These are phyloP conservation scores for Amphilophus citrinellus DNA, from an alignment of 2,113 vertebrate species.

Conservation along the genomic window DNA sequence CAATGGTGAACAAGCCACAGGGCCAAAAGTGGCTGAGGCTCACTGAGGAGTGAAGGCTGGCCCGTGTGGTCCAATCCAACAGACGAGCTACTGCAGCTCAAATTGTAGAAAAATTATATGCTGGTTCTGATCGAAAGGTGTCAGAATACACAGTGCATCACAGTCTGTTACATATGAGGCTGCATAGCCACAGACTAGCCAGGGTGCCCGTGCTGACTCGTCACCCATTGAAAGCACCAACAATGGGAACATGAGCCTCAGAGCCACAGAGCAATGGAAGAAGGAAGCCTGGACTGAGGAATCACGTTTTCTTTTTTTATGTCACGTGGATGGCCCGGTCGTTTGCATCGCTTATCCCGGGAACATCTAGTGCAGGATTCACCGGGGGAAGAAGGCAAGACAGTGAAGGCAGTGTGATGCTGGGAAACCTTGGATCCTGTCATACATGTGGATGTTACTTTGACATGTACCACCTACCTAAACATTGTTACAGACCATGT, in stretches of 20 bases:
- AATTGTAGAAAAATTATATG: too few relatives aligned
- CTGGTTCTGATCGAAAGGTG: too few relatives aligned
- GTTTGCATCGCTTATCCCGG: fast-evolving
- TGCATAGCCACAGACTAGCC: too few relatives aligned
- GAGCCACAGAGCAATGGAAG: background rate
- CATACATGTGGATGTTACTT: background rate
- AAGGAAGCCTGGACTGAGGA: background rate
- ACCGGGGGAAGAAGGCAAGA: background rate
- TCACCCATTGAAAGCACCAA: background rate
- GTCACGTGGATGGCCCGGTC: background rate
- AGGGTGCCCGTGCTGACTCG: fast-evolving
- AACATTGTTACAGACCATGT: background rate
- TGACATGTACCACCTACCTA: background rate
- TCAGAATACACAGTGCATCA: too few relatives aligned
- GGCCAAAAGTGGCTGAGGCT: too few relatives aligned
- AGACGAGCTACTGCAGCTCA: too few relatives aligned
- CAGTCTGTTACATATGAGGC: background rate
- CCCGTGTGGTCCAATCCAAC: too few relatives aligned
- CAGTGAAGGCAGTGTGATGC: background rate
- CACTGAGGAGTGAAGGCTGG: too few relatives aligned
- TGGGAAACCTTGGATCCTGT: background rate
- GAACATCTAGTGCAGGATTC: background rate
- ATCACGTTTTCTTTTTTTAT: background rate
- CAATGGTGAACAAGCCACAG: too few relatives aligned
- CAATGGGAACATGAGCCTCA: background rate